Percentiles rank a stretch among this genome's conserved stretches.
Conservation (phyloP, 2,888 invertebrate genomes). For the Papilio elwesi region DNA sequence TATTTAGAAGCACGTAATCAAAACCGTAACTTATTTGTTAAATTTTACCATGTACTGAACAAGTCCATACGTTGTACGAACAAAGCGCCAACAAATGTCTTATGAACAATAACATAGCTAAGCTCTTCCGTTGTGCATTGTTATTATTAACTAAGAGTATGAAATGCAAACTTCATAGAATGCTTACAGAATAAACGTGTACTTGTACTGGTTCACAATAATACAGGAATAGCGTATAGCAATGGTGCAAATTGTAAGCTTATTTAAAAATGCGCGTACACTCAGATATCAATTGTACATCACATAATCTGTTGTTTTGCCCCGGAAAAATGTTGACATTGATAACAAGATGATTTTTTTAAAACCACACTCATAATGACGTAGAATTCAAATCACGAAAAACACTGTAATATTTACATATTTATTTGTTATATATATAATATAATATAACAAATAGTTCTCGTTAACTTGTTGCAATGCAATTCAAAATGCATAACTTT, state of each 20-base stretch:
- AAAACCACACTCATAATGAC: no score
- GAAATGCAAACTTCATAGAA: neutral
- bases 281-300: neutral
- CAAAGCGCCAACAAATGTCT: constrained; percentile 7
- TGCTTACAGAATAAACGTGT: neutral
- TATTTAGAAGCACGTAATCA: neutral
- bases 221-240: no score
- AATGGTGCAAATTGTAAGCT: no score
- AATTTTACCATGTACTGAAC: constrained; percentile 1
- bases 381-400: neutral
- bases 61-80: constrained; percentile 5
- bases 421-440: no score
- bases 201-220: neutral
- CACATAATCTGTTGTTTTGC: no score
- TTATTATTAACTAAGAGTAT: constrained; percentile 26
- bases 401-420: neutral
- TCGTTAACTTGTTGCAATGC: constrained; percentile 1
- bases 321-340: no score
- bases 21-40: neutral
- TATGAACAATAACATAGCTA: constrained; percentile 23
- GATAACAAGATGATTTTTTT: no score
- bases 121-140: constrained; percentile 16
- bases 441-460: neutral
- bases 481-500: constrained; percentile 26
- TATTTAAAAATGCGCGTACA: no score